These are phyloP conservation scores for Chrysomallon squamiferum DNA, from an alignment of 1,140 invertebrate species.

Conservation along the genomic window DNA sequence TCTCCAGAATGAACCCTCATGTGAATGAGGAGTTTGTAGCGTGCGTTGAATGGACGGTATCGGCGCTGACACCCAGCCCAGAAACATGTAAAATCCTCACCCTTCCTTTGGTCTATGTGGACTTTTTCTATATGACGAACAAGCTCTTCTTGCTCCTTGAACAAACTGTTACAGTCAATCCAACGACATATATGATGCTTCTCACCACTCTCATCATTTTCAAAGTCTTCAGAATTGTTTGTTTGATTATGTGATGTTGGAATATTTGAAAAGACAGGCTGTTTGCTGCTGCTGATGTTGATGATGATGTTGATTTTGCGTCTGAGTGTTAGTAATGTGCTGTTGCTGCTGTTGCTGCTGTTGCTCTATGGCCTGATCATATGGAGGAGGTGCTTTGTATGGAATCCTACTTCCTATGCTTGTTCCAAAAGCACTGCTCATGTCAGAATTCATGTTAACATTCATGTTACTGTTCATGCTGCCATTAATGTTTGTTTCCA, in stretches of 20 bases:
- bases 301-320: constrained; percentile 7
- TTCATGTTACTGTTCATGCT: constrained; percentile 9
- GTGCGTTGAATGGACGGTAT: constrained; percentile 89
- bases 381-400: constrained; percentile 53
- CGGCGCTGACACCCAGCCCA: constrained; percentile 88
- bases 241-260: neutral
- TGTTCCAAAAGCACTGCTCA: constrained; percentile 14
- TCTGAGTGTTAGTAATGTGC: neutral
- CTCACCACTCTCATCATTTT: constrained; percentile 47
- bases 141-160: constrained; percentile 78
- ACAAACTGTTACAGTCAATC: constrained; percentile 82
- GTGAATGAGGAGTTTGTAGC: constrained; percentile 95
- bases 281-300: constrained; percentile 16
- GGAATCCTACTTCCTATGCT: constrained; percentile 21
- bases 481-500: neutral
- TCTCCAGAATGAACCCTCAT: constrained; percentile 96
- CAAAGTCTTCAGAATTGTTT: constrained; percentile 24
- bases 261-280: constrained; percentile 1
- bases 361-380: constrained; percentile 53
- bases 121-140: constrained; percentile 90
- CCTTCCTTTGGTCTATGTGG: constrained; percentile 86
- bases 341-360: constrained; percentile 22
- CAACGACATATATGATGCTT: constrained; percentile 73
- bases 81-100: constrained; percentile 88
- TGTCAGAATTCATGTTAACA: constrained; percentile 12